Evolutionary conservation across 1,140 invertebrate genomes (phyloP).

Genomic region (Harpegnathos saltator): DNA sequence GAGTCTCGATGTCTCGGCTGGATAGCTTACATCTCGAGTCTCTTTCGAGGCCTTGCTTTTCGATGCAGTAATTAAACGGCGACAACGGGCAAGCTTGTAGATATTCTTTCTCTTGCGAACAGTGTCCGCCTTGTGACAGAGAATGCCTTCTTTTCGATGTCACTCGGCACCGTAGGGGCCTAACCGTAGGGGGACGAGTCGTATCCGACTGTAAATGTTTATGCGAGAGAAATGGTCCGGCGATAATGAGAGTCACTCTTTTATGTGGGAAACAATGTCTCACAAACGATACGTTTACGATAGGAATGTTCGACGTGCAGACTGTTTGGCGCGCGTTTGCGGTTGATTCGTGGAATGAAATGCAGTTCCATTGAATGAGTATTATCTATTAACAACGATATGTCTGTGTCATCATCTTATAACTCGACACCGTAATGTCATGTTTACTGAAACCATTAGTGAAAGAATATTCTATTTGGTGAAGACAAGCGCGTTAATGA

Average conservation of each 20-base stretch:
- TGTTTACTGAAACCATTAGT: too few relatives aligned
- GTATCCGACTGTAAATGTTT: slow-evolving; percentile 44
- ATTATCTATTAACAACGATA: too few relatives aligned
- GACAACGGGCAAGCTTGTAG: background rate
- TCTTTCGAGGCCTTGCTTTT: slow-evolving; percentile 9
- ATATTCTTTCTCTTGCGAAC: slow-evolving; percentile 26
- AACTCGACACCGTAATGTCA: too few relatives aligned
- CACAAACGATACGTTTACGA: background rate
- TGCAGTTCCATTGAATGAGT: too few relatives aligned
- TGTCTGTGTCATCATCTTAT: too few relatives aligned
- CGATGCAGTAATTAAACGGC: slow-evolving; percentile 40
- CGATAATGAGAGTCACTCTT: slow-evolving; percentile 41
- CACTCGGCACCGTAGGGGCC: slow-evolving; percentile 31
- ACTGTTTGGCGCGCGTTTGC: background rate
- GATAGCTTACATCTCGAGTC: slow-evolving; percentile 8
- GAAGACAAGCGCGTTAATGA: too few relatives aligned
- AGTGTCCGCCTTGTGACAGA: slow-evolving; percentile 29
- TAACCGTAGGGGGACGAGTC: slow-evolving; percentile 18
- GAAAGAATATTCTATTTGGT: too few relatives aligned
- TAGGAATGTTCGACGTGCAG: slow-evolving; percentile 15
- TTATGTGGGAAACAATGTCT: slow-evolving; percentile 63
- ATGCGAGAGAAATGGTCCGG: slow-evolving; percentile 38
- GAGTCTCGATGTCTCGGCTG: background rate
- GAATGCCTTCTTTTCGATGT: slow-evolving; percentile 19
- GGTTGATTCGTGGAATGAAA: background rate